These are phyloP conservation scores for Drosophila micromelanica DNA, from an alignment of 1,140 invertebrate species.

Conservation along the genomic window DNA sequence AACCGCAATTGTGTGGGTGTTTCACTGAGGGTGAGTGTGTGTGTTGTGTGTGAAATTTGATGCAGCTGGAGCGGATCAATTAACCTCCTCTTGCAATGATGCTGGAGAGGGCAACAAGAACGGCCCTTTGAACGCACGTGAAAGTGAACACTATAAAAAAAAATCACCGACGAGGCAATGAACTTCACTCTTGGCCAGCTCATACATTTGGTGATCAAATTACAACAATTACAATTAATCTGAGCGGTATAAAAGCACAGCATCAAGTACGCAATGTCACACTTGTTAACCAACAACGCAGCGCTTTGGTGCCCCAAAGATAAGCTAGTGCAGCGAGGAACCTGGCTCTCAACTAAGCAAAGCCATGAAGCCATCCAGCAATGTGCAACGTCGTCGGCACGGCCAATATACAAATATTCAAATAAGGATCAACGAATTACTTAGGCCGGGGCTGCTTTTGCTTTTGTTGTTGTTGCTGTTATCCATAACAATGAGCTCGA, in stretches of 20 bases:
- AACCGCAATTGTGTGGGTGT: conserved; percentile 7
- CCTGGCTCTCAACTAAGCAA: not conserved
- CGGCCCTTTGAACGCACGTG: conserved; percentile 17
- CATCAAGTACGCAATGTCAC: conserved; percentile 40
- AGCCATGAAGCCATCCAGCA: conserved; percentile 31
- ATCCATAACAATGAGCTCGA: conserved; percentile 57
- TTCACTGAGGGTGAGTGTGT: not conserved
- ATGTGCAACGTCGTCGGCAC: conserved; percentile 27
- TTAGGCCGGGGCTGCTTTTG: conserved; percentile 9
- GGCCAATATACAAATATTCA: conserved; percentile 40
- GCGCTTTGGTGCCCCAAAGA: conserved; percentile 26
- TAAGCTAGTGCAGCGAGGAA: conserved; percentile 7
- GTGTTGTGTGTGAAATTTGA: conserved; percentile 23
- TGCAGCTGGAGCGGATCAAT: conserved; percentile 32
- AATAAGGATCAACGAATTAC: conserved; percentile 76
- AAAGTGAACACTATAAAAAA: conserved; percentile 63
- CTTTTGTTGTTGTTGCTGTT: conserved; percentile 48
- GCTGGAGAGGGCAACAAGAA: not conserved
- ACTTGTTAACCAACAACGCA: conserved; percentile 43
- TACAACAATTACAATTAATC: conserved; percentile 19
- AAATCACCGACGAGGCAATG: conserved; percentile 57
- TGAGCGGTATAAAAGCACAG: conserved; percentile 58
- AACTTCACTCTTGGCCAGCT: conserved; percentile 48
- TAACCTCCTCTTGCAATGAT: not conserved
- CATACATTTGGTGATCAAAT: conserved; percentile 36